phyloP scores from a whole-genome alignment of 2,113 vertebrate genomes.

The Grallaria varia region DNA sequence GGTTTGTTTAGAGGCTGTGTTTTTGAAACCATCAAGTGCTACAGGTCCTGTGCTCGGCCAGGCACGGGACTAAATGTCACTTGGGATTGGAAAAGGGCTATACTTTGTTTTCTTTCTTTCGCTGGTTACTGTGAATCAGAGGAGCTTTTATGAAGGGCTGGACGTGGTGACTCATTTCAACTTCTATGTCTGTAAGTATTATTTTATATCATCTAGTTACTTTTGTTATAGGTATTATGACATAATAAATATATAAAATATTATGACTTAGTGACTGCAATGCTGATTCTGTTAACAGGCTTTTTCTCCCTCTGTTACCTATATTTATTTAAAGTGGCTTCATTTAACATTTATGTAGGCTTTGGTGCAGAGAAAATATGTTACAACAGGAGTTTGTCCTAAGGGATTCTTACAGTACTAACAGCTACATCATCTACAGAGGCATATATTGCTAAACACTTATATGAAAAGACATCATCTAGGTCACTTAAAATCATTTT shows the following conservation, averaged over 20 bases:
- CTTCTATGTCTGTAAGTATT: conserved; percentile 24
- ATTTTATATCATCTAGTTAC: conserved; percentile 55
- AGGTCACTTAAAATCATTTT: conserved; percentile 44
- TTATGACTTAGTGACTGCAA: conserved; percentile 48
- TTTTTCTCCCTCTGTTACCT: conserved; percentile 55
- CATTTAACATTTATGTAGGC: conserved; percentile 68
- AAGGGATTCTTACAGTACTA: conserved; percentile 43
- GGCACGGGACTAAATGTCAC: background rate
- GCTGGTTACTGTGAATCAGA: background rate
- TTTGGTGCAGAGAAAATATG: conserved; percentile 56
- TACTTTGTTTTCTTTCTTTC: background rate
- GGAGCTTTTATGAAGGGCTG: conserved; percentile 1
- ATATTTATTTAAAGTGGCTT: conserved; percentile 64
- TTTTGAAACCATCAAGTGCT: background rate
- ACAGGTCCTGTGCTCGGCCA: background rate
- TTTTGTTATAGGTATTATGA: conserved; percentile 52
- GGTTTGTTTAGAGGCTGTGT: background rate
- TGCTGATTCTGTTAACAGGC: conserved; percentile 49
- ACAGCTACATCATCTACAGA: conserved; percentile 20
- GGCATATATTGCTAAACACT: conserved; percentile 36
- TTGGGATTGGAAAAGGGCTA: background rate
- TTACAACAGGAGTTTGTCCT: conserved; percentile 53
- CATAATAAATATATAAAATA: conserved; percentile 68
- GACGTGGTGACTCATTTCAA: conserved; percentile 28
- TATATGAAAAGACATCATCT: conserved; percentile 44